A percentile compares a stretch with the other conserved stretches of the same genome.
Conservation (phyloP, 2,888 invertebrate genomes). For the Tinea semifulvella region DNA sequence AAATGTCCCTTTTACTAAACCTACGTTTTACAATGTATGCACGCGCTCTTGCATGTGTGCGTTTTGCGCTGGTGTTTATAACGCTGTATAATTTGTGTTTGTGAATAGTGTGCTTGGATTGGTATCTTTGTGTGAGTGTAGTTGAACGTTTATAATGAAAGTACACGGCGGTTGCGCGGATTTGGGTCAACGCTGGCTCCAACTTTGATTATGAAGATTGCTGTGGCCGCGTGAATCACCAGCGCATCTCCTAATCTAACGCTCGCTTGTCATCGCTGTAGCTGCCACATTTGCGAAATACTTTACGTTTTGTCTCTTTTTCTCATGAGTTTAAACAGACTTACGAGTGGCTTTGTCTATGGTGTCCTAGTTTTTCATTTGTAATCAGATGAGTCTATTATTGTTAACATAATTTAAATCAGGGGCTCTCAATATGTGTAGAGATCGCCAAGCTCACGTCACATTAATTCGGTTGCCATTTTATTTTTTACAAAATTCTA, state of each 20-base stretch:
- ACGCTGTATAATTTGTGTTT: not conserved
- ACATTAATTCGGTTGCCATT: no score
- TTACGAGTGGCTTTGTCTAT: no score
- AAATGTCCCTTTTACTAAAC: slow-evolving; percentile 9
- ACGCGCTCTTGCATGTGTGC: not conserved
- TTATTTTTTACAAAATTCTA: no score
- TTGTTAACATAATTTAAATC: no score
- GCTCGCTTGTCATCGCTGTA: not conserved
- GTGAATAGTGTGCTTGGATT: slow-evolving; percentile 7
- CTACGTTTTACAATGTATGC: not conserved
- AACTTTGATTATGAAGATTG: slow-evolving; percentile 65
- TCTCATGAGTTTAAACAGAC: not conserved
- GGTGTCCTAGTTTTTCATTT: no score
- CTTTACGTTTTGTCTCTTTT: not conserved
- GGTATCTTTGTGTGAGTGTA: slow-evolving; percentile 15
- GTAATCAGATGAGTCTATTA: no score
- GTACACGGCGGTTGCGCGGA: slow-evolving; percentile 60
- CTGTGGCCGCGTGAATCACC: slow-evolving; percentile 54
- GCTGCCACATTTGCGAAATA: slow-evolving; percentile 11
- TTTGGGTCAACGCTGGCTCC: slow-evolving; percentile 56
- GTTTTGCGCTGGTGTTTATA: not conserved
- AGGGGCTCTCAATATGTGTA: no score
- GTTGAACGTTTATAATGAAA: slow-evolving; percentile 62
- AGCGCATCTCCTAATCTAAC: slow-evolving; percentile 39
- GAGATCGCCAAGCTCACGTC: no score